Conservation (phyloP, 2,113 vertebrate genomes). For the Struthidea cinerea region DNA sequence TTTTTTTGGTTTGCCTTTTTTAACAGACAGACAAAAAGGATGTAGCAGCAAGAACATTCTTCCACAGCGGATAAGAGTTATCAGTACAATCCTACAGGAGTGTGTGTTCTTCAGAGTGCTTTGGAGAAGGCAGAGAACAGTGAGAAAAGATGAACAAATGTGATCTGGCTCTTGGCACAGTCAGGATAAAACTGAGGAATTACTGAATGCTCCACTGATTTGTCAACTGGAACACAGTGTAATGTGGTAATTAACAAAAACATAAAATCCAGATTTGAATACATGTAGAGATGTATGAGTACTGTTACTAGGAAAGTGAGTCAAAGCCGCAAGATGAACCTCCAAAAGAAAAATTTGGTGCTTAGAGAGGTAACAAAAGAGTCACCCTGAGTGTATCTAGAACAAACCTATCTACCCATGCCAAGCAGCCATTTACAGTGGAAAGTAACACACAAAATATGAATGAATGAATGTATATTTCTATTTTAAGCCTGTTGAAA, state of each 20-base stretch:
- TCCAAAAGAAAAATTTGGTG: not conserved
- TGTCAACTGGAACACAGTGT: not conserved
- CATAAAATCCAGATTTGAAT: not conserved
- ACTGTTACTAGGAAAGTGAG: not conserved
- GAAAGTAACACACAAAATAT: not conserved
- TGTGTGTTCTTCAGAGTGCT: not conserved
- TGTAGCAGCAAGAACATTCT: not conserved
- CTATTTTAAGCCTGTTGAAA: not conserved
- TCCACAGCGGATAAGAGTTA: not conserved
- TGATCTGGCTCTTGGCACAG: not conserved
- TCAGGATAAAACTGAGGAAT: not conserved
- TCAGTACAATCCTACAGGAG: not conserved
- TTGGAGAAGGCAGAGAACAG: not conserved
- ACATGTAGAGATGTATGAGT: not conserved
- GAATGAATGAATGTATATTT: not conserved
- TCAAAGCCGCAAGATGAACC: not conserved
- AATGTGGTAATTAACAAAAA: not conserved
- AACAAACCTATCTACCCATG: not conserved
- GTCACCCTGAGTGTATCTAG: not conserved
- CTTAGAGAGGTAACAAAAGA: not conserved
- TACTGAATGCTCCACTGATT: not conserved
- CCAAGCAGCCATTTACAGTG: not conserved
- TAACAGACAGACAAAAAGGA: not conserved
- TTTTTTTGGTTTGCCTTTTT: not conserved
- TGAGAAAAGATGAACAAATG: not conserved